Evolutionary conservation across 2,888 invertebrate genomes (phyloP).

Genomic region (Pollenia labialis): DNA sequence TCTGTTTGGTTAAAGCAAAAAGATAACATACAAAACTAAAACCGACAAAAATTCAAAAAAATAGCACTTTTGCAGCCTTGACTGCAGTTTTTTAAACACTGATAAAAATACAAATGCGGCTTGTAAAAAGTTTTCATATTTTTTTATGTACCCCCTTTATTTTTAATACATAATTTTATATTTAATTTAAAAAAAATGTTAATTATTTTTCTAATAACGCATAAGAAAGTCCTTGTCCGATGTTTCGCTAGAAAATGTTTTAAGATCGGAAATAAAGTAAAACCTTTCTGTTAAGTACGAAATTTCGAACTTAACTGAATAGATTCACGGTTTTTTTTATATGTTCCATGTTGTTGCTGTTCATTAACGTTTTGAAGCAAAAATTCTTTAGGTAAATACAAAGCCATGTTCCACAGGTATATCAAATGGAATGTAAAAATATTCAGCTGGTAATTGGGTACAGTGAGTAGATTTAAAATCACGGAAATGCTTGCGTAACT

Average conservation of each 20-base stretch:
- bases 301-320: conserved; percentile 22
- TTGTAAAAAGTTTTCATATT: not conserved
- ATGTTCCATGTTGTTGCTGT: conserved; percentile 5
- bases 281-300: conserved; percentile 31
- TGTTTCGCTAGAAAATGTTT: conserved; percentile 25
- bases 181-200: conserved; percentile 64
- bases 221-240: conserved; percentile 11
- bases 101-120: conserved; percentile 17
- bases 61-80: not conserved
- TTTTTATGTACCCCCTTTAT: conserved; percentile 54
- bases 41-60: no score
- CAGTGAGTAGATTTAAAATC: conserved; percentile 95
- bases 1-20: no score
- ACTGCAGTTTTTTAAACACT: conserved; percentile 10
- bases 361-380: not conserved
- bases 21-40: no score
- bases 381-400: conserved; percentile 81
- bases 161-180: conserved; percentile 49
- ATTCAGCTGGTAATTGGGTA: conserved; percentile 89
- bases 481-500: conserved; percentile 91
- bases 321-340: conserved; percentile 27
- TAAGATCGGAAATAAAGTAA: not conserved
- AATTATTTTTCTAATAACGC: conserved; percentile 46
- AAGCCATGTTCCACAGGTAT: conserved; percentile 83
- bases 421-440: conserved; percentile 84